These are phyloP conservation scores for Homarus americanus DNA, from an alignment of 1,140 invertebrate genomes.

Conservation along the genomic window DNA sequence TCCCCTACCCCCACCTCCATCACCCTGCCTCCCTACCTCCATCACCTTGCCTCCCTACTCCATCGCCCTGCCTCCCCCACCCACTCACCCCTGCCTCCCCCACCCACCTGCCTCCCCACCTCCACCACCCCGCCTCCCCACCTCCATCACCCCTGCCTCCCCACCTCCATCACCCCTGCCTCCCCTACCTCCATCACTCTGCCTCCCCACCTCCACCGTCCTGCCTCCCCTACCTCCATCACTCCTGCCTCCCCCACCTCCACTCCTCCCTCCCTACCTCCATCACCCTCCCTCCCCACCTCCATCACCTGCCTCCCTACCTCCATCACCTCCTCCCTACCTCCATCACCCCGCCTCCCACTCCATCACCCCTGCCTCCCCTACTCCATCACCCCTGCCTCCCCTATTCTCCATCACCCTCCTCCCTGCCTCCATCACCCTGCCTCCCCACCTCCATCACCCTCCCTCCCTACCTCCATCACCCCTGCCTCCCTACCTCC, in stretches of 20 bases:
- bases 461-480: not conserved
- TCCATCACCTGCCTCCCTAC: too few species aligned
- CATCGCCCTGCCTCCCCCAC: not conserved
- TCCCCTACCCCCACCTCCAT: not conserved
- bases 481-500: not conserved
- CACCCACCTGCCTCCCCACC: not conserved
- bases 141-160: not conserved
- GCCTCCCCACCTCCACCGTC: too few species aligned
- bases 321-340: not conserved
- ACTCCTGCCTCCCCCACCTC: too few species aligned
- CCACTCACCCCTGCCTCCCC: not conserved
- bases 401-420: not conserved
- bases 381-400: not conserved
- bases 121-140: too few species aligned
- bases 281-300: too few species aligned
- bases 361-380: not conserved
- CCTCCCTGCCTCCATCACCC: not conserved
- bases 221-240: too few species aligned
- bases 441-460: not conserved
- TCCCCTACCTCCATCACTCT: not conserved
- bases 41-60: not conserved
- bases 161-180: not conserved
- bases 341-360: not conserved
- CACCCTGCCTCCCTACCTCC: not conserved
- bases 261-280: too few species aligned